Percentiles rank a stretch among this genome's conserved stretches.
phyloP scores from a whole-genome alignment of 2,888 invertebrate genomes.

The Pilophorus perplexus region DNA sequence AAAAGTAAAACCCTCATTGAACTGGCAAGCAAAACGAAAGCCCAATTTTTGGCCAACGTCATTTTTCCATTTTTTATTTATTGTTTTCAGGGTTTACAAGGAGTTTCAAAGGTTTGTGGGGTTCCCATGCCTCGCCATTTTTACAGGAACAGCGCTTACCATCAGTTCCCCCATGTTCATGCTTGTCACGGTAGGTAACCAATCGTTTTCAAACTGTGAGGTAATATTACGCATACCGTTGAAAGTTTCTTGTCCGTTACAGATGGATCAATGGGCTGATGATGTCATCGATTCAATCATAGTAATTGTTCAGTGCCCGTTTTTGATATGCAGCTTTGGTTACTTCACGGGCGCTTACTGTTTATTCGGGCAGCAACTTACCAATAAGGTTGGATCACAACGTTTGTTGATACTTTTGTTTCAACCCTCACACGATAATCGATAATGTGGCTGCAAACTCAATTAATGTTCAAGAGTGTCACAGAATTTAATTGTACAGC shows the following conservation, averaged over 20 bases:
- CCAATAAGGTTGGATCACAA: conserved; percentile 4
- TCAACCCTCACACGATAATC: too few relatives aligned
- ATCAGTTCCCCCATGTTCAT: conserved; percentile 12
- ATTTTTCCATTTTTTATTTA: too few relatives aligned
- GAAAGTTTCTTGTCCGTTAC: background rate
- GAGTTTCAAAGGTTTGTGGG: background rate
- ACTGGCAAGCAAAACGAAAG: too few relatives aligned
- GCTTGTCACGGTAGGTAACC: conserved; percentile 2
- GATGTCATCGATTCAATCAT: background rate
- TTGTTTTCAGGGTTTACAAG: background rate
- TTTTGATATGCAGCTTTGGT: background rate
- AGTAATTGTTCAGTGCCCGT: background rate
- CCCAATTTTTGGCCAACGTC: too few relatives aligned
- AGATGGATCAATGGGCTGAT: background rate
- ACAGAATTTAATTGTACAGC: too few relatives aligned
- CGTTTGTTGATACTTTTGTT: too few relatives aligned
- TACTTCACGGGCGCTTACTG: background rate
- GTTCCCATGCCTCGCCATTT: background rate
- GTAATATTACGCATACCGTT: too few relatives aligned
- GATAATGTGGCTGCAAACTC: too few relatives aligned
- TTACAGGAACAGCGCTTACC: conserved; percentile 4
- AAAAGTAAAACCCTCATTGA: too few relatives aligned
- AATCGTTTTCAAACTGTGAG: background rate
- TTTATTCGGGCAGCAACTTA: background rate
- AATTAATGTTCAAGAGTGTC: too few relatives aligned